Evolutionary conservation across 2,113 vertebrate genomes (phyloP).

Genomic region (Carassius auratus): DNA sequence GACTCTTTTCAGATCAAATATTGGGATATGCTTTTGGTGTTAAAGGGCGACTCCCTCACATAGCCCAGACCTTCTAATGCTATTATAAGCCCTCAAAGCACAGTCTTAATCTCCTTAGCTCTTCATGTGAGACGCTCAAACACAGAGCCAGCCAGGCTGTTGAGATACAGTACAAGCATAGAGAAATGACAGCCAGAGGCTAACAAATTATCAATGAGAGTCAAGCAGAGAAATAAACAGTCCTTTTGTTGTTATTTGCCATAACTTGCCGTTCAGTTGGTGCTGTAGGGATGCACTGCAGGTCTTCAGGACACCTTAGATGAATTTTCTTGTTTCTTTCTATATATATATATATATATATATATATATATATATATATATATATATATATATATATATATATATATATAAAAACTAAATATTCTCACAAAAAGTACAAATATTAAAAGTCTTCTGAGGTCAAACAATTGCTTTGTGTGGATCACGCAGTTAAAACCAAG

Average conservation of each 20-base stretch:
- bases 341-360: no score
- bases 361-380: no score
- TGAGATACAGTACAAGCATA: slow-evolving; percentile 15
- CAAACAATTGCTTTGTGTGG: no score
- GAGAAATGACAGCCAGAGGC: slow-evolving; percentile 25
- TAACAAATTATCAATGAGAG: background rate
- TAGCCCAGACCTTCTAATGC: slow-evolving; percentile 35
- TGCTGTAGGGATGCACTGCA: background rate
- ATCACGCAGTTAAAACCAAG: no score
- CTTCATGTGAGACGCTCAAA: slow-evolving; percentile 21
- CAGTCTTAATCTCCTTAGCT: slow-evolving; percentile 29
- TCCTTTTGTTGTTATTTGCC: background rate
- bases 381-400: no score
- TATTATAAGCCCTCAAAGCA: slow-evolving; percentile 16
- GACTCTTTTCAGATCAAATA: slow-evolving; percentile 36
- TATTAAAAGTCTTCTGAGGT: no score
- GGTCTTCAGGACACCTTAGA: background rate
- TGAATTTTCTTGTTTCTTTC: background rate
- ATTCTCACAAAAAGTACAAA: no score
- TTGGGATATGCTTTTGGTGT: slow-evolving; percentile 33
- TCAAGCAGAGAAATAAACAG: background rate
- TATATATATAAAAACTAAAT: no score
- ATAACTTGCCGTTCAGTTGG: background rate
- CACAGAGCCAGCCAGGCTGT: slow-evolving; percentile 16
- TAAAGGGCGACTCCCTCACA: background rate